A percentile compares a stretch with the other conserved stretches of the same genome.
Evolutionary conservation across 2,888 invertebrate species (phyloP).

Genomic region (Acanthosepion lycidas): DNA sequence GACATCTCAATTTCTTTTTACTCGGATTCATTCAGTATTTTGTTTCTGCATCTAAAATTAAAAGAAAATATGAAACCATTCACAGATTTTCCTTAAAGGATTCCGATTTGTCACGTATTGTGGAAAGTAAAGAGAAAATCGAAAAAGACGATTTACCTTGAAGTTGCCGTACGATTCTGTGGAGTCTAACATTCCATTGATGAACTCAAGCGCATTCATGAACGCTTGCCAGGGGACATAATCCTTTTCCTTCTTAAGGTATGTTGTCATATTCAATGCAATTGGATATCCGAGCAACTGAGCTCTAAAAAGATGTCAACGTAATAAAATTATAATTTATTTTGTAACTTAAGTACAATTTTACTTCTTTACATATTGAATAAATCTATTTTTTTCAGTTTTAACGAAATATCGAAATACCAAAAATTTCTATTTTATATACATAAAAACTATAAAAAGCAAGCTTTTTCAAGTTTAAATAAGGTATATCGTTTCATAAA

Average conservation of each 20-base stretch:
- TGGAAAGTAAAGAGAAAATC: background rate
- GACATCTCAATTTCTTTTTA: no score
- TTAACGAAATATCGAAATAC: no score
- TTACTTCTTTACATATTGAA: background rate
- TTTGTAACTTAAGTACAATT: background rate
- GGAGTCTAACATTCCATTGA: conserved; percentile 71
- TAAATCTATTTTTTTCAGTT: no score
- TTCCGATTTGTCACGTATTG: background rate
- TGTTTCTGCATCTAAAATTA: no score
- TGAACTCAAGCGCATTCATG: conserved; percentile 68
- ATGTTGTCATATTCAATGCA: conserved; percentile 72
- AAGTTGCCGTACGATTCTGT: conserved; percentile 69
- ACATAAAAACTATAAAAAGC: no score
- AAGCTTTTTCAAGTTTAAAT: no score
- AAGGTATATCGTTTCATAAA: no score
- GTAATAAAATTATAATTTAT: background rate
- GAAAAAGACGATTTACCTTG: conserved; percentile 59
- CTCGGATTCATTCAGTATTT: no score
- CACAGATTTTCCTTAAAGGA: no score
- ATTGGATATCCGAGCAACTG: conserved; percentile 69
- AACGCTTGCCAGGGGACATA: conserved; percentile 74
- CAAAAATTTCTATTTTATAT: no score
- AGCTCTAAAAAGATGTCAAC: conserved; percentile 62
- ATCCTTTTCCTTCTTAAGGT: conserved; percentile 69
- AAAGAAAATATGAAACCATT: no score